These are phyloP conservation scores for Indri indri DNA, from an alignment of 2,113 vertebrate species.

Conservation along the genomic window DNA sequence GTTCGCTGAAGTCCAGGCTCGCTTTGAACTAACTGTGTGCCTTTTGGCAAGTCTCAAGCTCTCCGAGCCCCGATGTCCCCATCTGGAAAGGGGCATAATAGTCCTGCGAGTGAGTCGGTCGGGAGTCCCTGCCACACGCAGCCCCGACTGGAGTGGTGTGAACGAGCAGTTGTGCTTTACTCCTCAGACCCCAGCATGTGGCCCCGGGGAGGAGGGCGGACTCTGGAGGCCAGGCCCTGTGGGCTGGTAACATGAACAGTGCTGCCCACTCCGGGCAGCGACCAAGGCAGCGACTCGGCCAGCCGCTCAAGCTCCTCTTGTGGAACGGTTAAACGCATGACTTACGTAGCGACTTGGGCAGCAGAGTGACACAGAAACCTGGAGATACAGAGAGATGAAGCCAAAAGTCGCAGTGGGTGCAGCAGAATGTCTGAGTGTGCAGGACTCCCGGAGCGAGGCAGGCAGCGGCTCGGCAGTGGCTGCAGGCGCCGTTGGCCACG, in stretches of 20 bases:
- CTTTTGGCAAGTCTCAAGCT: not conserved
- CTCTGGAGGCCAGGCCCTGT: not conserved
- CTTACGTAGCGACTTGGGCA: not conserved
- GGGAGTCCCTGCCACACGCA: not conserved
- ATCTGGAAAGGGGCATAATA: not conserved
- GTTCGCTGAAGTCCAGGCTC: not conserved
- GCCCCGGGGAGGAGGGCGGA: not conserved
- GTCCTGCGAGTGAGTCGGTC: rapidly evolving
- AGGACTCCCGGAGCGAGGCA: not conserved
- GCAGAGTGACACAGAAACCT: not conserved
- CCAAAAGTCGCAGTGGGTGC: not conserved
- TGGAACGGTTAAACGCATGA: not conserved
- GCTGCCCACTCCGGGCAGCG: not conserved
- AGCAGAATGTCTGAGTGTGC: not conserved
- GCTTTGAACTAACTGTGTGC: not conserved
- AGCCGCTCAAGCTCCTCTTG: not conserved
- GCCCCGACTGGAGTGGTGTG: not conserved
- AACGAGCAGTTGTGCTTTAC: not conserved
- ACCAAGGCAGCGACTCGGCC: not conserved
- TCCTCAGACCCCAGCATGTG: not conserved
- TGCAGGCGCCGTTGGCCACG: rapidly evolving
- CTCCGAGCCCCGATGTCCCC: not conserved
- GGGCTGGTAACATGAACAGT: not conserved
- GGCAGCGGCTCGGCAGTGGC: rapidly evolving
- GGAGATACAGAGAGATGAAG: not conserved